phyloP scores from a whole-genome alignment of 2,113 vertebrate genomes.

The Fregetta grallaria region DNA sequence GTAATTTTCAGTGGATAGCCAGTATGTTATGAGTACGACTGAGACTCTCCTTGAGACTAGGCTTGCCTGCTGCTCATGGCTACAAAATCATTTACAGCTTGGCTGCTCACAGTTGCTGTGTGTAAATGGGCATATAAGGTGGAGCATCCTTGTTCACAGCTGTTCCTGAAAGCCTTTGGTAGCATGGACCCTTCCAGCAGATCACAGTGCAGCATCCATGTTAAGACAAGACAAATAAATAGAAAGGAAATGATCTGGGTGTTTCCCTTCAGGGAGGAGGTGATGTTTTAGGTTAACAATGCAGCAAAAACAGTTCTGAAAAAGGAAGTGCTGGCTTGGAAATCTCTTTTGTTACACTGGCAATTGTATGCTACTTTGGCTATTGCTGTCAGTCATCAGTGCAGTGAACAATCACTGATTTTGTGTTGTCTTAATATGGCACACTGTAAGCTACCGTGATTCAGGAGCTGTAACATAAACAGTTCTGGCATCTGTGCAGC shows the following conservation, averaged over 20 bases:
- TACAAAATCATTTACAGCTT: neutral
- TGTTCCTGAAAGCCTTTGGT: neutral
- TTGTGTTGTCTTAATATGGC: neutral
- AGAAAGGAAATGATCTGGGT: neutral
- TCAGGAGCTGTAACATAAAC: neutral
- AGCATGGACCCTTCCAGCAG: neutral
- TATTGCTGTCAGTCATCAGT: neutral
- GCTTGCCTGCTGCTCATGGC: neutral
- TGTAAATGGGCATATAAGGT: neutral
- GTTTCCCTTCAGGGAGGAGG: neutral
- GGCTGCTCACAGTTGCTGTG: rapidly evolving
- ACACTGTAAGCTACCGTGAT: neutral
- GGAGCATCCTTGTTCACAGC: neutral
- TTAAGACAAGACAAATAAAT: neutral
- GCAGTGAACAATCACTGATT: neutral
- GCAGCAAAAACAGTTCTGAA: neutral
- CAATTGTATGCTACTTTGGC: neutral
- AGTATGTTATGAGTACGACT: neutral
- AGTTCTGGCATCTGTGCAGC: neutral
- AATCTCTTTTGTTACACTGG: neutral
- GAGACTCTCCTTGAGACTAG: neutral
- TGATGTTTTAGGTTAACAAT: neutral
- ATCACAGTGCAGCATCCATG: neutral
- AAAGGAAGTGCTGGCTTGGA: neutral
- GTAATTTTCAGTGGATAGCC: neutral